phyloP scores from a whole-genome alignment of 2,797 vertebrate genomes.

The Ctenopoma multispine region DNA sequence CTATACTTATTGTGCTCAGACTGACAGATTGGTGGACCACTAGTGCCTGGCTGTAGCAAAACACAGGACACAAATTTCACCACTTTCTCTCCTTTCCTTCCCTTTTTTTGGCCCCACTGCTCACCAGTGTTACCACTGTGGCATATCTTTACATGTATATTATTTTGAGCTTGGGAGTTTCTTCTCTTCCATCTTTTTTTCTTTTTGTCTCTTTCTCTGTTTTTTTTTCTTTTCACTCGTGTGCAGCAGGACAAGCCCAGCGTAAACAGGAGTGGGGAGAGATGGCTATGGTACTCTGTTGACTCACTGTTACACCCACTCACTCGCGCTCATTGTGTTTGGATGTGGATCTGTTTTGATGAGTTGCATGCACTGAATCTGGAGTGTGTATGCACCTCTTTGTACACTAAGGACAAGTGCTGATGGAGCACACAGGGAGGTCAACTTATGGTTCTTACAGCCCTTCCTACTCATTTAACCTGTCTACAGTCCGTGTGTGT shows the following conservation, averaged over 20 bases:
- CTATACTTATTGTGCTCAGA: conserved; percentile 64
- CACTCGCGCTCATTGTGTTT: conserved; percentile 36
- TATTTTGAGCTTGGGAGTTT: conserved; percentile 69
- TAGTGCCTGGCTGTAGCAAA: conserved; percentile 57
- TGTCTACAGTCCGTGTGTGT: conserved; percentile 35
- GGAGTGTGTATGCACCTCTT: neutral
- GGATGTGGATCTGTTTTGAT: conserved; percentile 33
- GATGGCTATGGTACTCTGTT: conserved; percentile 66
- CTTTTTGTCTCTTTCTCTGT: conserved; percentile 10
- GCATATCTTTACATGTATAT: conserved; percentile 61
- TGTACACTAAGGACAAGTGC: conserved; percentile 47
- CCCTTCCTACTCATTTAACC: conserved; percentile 42
- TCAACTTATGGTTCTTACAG: conserved; percentile 53
- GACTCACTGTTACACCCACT: conserved; percentile 37
- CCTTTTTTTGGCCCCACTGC: conserved; percentile 17
- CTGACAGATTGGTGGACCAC: conserved; percentile 65
- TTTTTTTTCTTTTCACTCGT: conserved; percentile 47
- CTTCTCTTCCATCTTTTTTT: neutral
- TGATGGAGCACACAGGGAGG: conserved; percentile 52
- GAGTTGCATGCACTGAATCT: conserved; percentile 1
- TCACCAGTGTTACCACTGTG: conserved; percentile 42
- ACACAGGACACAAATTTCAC: conserved; percentile 39
- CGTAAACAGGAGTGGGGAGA: conserved; percentile 64
- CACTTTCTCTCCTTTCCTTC: neutral
- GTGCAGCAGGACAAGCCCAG: conserved; percentile 67